Evolutionary conservation across 1,140 invertebrate genomes (phyloP).

Genomic region (Caenorhabditis latens): DNA sequence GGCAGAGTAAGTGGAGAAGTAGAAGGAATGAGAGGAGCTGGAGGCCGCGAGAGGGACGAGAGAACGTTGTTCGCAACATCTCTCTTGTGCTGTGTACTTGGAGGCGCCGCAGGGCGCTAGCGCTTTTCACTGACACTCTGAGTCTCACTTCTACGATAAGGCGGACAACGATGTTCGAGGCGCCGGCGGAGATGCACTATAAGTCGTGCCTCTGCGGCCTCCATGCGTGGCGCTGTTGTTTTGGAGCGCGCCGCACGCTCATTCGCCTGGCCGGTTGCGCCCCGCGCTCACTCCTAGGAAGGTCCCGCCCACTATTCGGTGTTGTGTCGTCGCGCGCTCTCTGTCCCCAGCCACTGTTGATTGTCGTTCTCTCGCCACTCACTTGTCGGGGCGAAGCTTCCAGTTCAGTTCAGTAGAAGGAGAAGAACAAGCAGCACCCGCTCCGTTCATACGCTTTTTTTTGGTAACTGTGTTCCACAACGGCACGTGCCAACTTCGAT

Average conservation of each 20-base stretch:
- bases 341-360: slow-evolving; percentile 43
- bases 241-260: slow-evolving; percentile 42
- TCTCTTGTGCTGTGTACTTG: slow-evolving; percentile 43
- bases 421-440: neutral
- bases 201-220: slow-evolving; percentile 42
- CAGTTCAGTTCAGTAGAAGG: slow-evolving; percentile 45
- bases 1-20: slow-evolving; percentile 45
- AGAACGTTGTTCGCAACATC: slow-evolving; percentile 56
- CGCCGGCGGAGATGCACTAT: slow-evolving; percentile 47
- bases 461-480: slow-evolving; percentile 28
- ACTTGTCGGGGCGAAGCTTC: slow-evolving; percentile 39
- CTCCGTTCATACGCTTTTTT: neutral
- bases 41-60: slow-evolving; percentile 49
- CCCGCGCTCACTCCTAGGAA: slow-evolving; percentile 54
- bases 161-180: slow-evolving; percentile 22
- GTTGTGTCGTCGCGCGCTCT: slow-evolving; percentile 51
- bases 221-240: slow-evolving; percentile 52
- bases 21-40: slow-evolving; percentile 4
- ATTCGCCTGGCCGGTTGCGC: slow-evolving; percentile 50
- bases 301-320: slow-evolving; percentile 50
- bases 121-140: slow-evolving; percentile 8
- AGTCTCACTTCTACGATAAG: slow-evolving; percentile 12
- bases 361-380: slow-evolving; percentile 52
- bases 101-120: neutral
- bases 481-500: slow-evolving; percentile 14